Evolutionary conservation across 2,797 vertebrate genomes (phyloP).

Genomic region (Mus caroli): DNA sequence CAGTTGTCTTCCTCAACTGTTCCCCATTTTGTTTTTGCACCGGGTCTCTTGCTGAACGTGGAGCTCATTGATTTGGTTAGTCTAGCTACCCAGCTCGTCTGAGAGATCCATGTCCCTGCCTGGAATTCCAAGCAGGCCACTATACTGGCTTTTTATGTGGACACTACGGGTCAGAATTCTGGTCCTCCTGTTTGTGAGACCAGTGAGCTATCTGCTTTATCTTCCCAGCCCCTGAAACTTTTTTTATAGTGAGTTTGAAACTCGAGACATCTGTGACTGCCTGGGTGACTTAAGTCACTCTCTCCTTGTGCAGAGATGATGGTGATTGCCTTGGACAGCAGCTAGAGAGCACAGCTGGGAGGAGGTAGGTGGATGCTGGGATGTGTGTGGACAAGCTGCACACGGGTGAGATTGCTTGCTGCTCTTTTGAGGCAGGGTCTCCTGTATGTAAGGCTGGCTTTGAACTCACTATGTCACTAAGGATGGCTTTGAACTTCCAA

Average conservation of each 20-base stretch:
- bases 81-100: background rate
- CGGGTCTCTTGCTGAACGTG: background rate
- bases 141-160: background rate
- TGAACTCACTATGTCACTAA: background rate
- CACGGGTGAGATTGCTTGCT: background rate
- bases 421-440: background rate
- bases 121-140: background rate
- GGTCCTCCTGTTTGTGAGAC: background rate
- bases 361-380: background rate
- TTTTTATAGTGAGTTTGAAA: slow-evolving; percentile 12
- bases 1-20: background rate
- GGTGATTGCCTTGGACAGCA: background rate
- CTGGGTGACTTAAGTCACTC: background rate
- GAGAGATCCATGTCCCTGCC: background rate
- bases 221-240: background rate
- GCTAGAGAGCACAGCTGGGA: background rate
- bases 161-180: background rate
- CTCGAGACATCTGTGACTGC: background rate
- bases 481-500: background rate
- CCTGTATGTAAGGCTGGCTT: background rate
- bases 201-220: background rate
- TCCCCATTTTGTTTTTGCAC: background rate
- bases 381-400: background rate
- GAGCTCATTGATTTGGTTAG: background rate
- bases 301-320: background rate